phyloP scores from a whole-genome alignment of 2,113 vertebrate genomes.

The Syngnathus scovelli region DNA sequence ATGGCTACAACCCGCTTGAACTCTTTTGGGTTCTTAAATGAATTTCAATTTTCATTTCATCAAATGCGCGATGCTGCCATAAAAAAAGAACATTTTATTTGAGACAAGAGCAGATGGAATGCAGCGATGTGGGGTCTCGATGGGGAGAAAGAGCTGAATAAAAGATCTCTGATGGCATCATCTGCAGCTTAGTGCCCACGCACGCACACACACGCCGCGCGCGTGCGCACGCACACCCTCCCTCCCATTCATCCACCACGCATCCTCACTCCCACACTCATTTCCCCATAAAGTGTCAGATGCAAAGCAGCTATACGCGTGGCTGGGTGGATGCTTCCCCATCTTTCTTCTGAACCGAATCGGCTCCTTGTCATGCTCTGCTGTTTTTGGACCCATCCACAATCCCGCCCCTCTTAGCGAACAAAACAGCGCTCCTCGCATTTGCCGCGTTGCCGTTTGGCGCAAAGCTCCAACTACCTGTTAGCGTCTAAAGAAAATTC shows the following conservation, averaged over 20 bases:
- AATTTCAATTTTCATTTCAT: background rate
- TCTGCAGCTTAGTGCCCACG: background rate
- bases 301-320: background rate
- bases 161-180: background rate
- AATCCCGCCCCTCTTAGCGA: constrained; percentile 7
- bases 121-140: background rate
- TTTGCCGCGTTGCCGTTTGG: background rate
- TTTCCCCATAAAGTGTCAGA: constrained; percentile 14
- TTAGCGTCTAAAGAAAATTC: constrained; percentile 29
- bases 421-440: background rate
- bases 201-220: background rate
- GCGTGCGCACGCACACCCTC: background rate
- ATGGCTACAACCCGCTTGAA: background rate
- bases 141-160: background rate
- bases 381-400: background rate
- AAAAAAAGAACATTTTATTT: background rate
- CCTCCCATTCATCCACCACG: background rate
- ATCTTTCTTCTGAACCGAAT: background rate
- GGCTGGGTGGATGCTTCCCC: background rate
- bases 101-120: background rate
- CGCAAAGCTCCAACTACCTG: constrained; percentile 48
- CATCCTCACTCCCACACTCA: background rate
- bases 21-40: background rate
- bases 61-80: background rate
- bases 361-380: background rate